Conservation (phyloP, 2,888 invertebrate species). For the Eucera pruinosa region DNA sequence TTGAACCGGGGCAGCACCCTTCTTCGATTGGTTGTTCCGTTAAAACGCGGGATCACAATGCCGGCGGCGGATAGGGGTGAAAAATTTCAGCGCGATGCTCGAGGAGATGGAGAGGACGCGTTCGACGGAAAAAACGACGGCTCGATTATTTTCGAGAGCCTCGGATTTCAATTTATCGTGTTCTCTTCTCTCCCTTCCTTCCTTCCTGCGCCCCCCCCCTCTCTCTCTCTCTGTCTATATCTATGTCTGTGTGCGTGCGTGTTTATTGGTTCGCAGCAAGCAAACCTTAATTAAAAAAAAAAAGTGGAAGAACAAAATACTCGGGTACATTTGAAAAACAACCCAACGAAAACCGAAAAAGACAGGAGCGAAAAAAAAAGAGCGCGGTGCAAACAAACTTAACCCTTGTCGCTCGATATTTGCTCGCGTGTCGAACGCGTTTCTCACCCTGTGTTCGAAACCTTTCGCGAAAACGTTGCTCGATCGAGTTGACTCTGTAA, state of each 20-base stretch:
- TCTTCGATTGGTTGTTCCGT: constrained; percentile 27
- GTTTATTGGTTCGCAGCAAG: background rate
- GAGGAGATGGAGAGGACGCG: constrained; percentile 37
- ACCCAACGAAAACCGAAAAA: constrained; percentile 1
- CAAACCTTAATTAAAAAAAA: constrained; percentile 26
- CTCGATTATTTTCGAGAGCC: constrained; percentile 49
- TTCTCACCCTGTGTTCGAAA: background rate
- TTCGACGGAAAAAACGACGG: constrained; percentile 34
- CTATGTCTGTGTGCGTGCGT: background rate
- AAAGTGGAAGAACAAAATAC: background rate
- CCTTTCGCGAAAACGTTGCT: background rate
- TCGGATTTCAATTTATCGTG: constrained; percentile 37
- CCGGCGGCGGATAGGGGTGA: constrained; percentile 27
- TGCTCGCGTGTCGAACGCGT: constrained; percentile 4
- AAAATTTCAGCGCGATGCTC: constrained; percentile 30
- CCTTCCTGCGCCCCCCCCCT: no score
- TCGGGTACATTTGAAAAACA: background rate
- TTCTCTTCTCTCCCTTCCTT: background rate
- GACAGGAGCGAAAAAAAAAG: background rate
- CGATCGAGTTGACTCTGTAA: no score
- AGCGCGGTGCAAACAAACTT: background rate
- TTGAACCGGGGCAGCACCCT: background rate
- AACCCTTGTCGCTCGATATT: constrained; percentile 27
- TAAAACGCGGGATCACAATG: constrained; percentile 39
- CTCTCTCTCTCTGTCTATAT: no score